Base-by-base conservation (phyloP, 2,113 vertebrate species). In the Marmota flaviventris region DNA sequence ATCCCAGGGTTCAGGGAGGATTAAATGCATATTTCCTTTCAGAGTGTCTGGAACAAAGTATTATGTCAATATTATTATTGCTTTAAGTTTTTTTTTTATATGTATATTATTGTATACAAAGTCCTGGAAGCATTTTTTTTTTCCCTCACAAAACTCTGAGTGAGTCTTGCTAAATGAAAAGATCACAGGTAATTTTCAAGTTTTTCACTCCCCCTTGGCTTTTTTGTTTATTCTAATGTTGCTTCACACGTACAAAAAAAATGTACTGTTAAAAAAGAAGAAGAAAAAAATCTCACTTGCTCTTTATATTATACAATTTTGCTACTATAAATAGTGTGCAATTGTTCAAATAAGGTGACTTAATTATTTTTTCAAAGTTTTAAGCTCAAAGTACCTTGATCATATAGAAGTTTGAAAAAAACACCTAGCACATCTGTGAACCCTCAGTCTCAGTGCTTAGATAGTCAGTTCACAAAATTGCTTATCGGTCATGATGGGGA, bases 141-240 rank as follows among this genome's bases (percentile, higher is more conserved):
- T 92, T 86, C 70, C 10, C 42, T 93, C 51, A 91, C 56, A 48
- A 22, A 85, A 86, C 76, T 89, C 79, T 48, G 37, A 79, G 84
- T 58, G 92, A 93, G 79, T 93, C 58, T 93, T 90, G 84, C 92
- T 96, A 93, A 89, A 67, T 91, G 72, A 58, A 61, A 97, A 93
- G 85, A 93, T 2, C 84, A 58, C 8, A 67, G 70, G 81, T 8
- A 48, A 86, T 94, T 89, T 95, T 92, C 82, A 29, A 96, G n/a
- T 79, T 76, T 93, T 79, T 56, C 63, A 53, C 24, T 58, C 20
- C 7, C 20, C 7, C 67, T 45, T 82, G 45, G 86, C 56, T 93
- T 95, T 53, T 95, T 95, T 97, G 86, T 95, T 96, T 97, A 96
- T 83, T 84, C 39, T 91, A 72, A 61, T 87, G 70, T 92, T 96